A percentile compares a stretch with the other conserved stretches of the same genome.
phyloP scores from a whole-genome alignment of 2,888 invertebrate species.

The Phasia obesa region DNA sequence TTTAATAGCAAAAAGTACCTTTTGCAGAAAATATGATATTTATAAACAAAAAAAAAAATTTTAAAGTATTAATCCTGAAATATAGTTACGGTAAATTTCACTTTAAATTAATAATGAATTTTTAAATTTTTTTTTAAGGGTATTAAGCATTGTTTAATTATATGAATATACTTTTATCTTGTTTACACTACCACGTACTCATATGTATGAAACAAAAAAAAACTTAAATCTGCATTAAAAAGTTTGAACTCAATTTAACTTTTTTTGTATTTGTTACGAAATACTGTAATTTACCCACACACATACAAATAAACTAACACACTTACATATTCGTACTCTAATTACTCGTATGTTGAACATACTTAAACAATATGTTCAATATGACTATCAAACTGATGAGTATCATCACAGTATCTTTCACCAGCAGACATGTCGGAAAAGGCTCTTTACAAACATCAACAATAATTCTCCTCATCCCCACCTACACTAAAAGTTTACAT shows the following conservation, averaged over 20 bases:
- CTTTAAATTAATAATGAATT: no score
- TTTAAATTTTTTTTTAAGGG: no score
- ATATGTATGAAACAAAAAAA: neutral
- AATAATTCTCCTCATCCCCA: neutral
- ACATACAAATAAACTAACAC: neutral
- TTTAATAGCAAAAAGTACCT: no score
- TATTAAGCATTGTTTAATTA: no score
- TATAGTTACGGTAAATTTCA: no score
- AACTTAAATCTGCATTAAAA: slow-evolving; percentile 5
- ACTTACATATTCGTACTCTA: slow-evolving; percentile 19
- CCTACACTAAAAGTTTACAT: neutral
- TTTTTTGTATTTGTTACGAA: neutral
- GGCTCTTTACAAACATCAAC: slow-evolving; percentile 4
- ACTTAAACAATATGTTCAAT: slow-evolving; percentile 62
- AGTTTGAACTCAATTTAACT: slow-evolving; percentile 46
- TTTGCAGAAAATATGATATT: no score
- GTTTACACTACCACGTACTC: neutral
- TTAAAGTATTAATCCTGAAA: no score
- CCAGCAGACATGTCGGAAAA: slow-evolving; percentile 6
- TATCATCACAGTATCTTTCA: slow-evolving; percentile 31
- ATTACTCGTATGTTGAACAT: slow-evolving; percentile 54
- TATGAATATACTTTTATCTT: no score
- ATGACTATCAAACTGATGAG: slow-evolving; percentile 53
- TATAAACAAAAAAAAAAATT: neutral
- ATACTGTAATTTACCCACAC: neutral